Percentiles rank a stretch among this genome's conserved stretches.
Conservation (phyloP, 2,888 invertebrate genomes). For the Pinctada fucata region DNA sequence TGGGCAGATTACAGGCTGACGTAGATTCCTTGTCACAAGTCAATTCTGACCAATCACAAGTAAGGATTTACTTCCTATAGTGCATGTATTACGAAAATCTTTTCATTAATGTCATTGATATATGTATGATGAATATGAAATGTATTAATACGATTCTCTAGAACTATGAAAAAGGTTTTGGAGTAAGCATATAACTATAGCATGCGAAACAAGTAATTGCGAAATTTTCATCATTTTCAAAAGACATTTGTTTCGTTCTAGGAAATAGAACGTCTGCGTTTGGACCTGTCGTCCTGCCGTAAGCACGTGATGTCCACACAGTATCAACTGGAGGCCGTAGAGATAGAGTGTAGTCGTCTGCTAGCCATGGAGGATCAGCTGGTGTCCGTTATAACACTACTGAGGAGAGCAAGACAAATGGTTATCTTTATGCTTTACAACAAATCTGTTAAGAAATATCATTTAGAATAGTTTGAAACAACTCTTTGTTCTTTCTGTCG, state of each 20-base stretch:
- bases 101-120: no score
- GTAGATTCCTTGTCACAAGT: conserved; percentile 38
- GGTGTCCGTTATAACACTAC: conserved; percentile 52
- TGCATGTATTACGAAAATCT: no score
- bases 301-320: conserved; percentile 56
- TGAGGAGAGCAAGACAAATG: conserved; percentile 54
- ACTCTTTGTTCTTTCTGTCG: no score
- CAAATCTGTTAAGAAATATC: no score
- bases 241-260: conserved; percentile 15
- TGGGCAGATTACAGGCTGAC: conserved; percentile 36
- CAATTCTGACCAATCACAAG: conserved; percentile 39
- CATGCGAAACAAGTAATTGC: no score
- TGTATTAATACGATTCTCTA: no score
- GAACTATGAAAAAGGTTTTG: no score
- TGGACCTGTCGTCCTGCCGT: conserved; percentile 50
- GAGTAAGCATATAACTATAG: no score
- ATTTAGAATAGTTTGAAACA: no score
- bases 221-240: no score
- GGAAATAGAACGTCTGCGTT: conserved; percentile 48
- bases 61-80: background rate
- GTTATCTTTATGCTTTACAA: conserved; percentile 15
- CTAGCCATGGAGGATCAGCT: conserved; percentile 58
- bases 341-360: conserved; percentile 60
- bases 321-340: conserved; percentile 60
- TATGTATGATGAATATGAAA: no score